These are phyloP conservation scores for Merodon equestris DNA, from an alignment of 2,888 invertebrate species.

Conservation along the genomic window DNA sequence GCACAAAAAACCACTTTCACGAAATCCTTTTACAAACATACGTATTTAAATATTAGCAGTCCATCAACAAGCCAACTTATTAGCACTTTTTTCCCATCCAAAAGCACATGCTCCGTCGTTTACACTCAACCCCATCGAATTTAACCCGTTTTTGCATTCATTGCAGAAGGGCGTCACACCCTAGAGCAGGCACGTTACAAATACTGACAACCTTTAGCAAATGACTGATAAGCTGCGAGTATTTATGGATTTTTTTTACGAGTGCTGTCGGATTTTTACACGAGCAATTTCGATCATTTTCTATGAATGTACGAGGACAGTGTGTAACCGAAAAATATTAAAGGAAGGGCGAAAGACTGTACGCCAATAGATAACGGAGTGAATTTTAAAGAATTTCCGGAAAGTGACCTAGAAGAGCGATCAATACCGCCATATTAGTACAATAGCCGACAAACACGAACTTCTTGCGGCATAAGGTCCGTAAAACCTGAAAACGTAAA, in stretches of 20 bases:
- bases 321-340: no score
- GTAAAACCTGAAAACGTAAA: no score
- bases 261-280: slow-evolving; percentile 30
- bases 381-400: no score
- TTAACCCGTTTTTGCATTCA: background rate
- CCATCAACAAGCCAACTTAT: slow-evolving; percentile 44
- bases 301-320: no score
- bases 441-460: slow-evolving; percentile 63
- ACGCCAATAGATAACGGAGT: slow-evolving; percentile 39
- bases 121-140: slow-evolving; percentile 16
- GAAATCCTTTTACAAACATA: slow-evolving; percentile 8
- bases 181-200: slow-evolving; percentile 9
- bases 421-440: no score
- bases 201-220: slow-evolving; percentile 30
- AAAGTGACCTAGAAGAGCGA: no score
- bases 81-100: slow-evolving; percentile 28
- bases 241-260: slow-evolving; percentile 48
- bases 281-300: no score
- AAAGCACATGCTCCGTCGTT: slow-evolving; percentile 43
- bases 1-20: slow-evolving; percentile 30
- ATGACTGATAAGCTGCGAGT: slow-evolving; percentile 38
- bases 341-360: no score
- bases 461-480: slow-evolving; percentile 31
- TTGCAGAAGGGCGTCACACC: slow-evolving; percentile 33
- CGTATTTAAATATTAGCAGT: slow-evolving; percentile 39